Evolutionary conservation across 2,113 vertebrate species (phyloP), one percentile per base, ranked within the genome.

Genomic region (Anser cygnoides): DNA sequence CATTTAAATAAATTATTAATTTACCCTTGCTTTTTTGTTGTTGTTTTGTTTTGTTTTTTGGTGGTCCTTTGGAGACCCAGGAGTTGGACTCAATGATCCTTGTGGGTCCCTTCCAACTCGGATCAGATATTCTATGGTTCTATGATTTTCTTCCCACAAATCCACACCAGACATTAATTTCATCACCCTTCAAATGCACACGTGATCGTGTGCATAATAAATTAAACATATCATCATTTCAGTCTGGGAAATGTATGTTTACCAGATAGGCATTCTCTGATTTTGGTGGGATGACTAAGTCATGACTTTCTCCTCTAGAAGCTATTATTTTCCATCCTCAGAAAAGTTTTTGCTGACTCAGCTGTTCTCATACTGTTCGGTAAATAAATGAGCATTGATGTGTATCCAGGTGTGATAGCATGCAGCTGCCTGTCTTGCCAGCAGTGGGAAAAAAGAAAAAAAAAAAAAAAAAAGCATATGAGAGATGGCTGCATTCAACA

Each of bases 201-300:
- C 3, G 31, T 49, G 17, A 70, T 49, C 0, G 0, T 33, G 55
- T 58, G 49, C 6, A n/a, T 29, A 26, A 25, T 28, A 58, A 11
- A 49, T 57, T 44, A 88, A 90, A 61, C 6, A 62, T 13, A n/a
- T 46, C 41, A 59, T 29, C 33, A 76, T 77, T 43, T 70, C 23
- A 73, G 11, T 44, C 61, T 70, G 41, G 37, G 70, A 6, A 44
- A 33, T 29, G 33, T 15, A 8, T 70, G 1, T 79, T 73, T 78
- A 50, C 10, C 59, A n/a, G 58, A 19, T 10, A 1, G 3, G 1
- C 2, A 49, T 66, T 76, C 33, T 84, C 7, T 67, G 19, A 14
- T 62, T 84, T 80, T 77, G 3, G 3, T 73, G 21, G 16, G 6
- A 71, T 10, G 63, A 13, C 5, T 6, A 65, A 70, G 29, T 54